These are phyloP conservation scores for Drosophila histrio DNA, from an alignment of 2,888 invertebrate genomes.

Conservation along the genomic window DNA sequence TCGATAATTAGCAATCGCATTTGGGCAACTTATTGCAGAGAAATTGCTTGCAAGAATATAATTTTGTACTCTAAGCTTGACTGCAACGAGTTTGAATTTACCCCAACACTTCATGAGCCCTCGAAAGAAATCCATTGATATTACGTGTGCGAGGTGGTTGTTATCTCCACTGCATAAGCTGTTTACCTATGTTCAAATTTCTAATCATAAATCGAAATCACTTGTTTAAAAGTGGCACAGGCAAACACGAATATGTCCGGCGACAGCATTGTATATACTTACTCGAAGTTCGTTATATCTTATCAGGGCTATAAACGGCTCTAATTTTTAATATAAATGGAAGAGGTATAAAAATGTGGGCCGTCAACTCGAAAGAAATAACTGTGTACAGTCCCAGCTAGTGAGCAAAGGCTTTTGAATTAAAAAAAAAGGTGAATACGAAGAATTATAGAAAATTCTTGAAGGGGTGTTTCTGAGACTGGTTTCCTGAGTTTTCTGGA, in stretches of 20 bases:
- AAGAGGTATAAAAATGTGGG: slow-evolving; percentile 54
- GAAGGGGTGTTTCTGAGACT: not conserved
- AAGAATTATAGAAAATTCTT: not conserved
- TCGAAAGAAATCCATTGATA: slow-evolving; percentile 21
- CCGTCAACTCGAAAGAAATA: slow-evolving; percentile 10
- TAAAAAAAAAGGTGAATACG: not conserved
- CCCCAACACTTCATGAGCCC: not conserved
- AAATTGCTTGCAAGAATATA: not conserved
- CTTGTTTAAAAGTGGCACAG: slow-evolving; percentile 74
- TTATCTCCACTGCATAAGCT: slow-evolving; percentile 62
- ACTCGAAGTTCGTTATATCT: slow-evolving; percentile 47
- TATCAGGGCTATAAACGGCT: slow-evolving; percentile 63
- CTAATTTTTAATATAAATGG: slow-evolving; percentile 70
- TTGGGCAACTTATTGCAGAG: not conserved
- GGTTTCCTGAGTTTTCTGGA: not conserved
- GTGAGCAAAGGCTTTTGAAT: slow-evolving; percentile 20
- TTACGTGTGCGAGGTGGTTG: slow-evolving; percentile 12
- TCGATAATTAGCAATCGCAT: slow-evolving; percentile 61
- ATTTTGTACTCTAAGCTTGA: not conserved
- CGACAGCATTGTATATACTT: slow-evolving; percentile 43
- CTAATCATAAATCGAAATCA: slow-evolving; percentile 74
- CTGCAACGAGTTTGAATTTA: not conserved
- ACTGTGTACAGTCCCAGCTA: slow-evolving; percentile 48
- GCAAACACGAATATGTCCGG: slow-evolving; percentile 26
- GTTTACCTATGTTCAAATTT: slow-evolving; percentile 69